These are phyloP conservation scores for Megalurothrips usitatus DNA, from an alignment of 2,888 invertebrate genomes.

Conservation along the genomic window DNA sequence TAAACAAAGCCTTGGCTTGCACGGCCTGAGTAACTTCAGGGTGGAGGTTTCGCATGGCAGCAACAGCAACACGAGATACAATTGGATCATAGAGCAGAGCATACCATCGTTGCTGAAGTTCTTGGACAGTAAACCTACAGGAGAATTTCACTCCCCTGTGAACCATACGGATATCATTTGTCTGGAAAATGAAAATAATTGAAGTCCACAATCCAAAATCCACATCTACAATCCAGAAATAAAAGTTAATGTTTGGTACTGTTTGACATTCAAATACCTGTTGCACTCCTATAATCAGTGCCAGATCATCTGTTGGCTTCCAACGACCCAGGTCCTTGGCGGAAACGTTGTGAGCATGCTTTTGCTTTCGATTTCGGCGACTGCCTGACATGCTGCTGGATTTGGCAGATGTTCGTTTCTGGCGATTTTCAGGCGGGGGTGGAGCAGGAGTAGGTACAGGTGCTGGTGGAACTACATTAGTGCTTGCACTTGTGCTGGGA, in stretches of 20 bases:
- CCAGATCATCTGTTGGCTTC: constrained; percentile 96
- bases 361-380: constrained; percentile 56
- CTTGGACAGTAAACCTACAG: constrained; percentile 87
- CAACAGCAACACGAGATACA: constrained; percentile 83
- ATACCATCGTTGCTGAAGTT: constrained; percentile 95
- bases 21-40: constrained; percentile 83
- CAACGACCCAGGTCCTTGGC: constrained; percentile 87
- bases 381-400: constrained; percentile 46
- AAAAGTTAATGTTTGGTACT: not conserved
- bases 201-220: not conserved
- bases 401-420: constrained; percentile 47
- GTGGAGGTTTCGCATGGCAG: constrained; percentile 90
- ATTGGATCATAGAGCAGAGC: constrained; percentile 91
- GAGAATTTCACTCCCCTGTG: constrained; percentile 93
- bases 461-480: constrained; percentile 40
- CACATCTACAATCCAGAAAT: not conserved
- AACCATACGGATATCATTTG: constrained; percentile 58
- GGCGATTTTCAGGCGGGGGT: constrained; percentile 46
- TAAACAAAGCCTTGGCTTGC: constrained; percentile 84
- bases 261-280: constrained; percentile 56
- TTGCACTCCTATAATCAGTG: constrained; percentile 87
- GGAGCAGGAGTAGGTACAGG: constrained; percentile 42
- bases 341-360: constrained; percentile 63
- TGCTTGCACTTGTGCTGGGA: constrained; percentile 1
- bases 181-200: constrained; percentile 46